These are phyloP conservation scores for Metalampra italica DNA, from an alignment of 2,888 invertebrate species.

Conservation along the genomic window DNA sequence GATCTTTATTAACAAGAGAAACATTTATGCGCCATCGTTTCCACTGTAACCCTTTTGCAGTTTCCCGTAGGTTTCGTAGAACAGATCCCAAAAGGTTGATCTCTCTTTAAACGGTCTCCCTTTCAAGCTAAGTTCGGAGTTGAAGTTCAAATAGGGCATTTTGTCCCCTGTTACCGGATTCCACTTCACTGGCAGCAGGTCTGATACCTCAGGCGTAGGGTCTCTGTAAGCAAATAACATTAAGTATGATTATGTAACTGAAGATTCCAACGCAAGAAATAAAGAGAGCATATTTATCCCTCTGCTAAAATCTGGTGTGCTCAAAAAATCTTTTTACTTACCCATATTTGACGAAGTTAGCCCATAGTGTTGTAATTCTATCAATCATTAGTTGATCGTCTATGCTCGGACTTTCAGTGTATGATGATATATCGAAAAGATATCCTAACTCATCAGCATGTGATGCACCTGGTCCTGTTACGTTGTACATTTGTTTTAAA, in stretches of 20 bases:
- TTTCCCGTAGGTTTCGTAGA: slow-evolving; percentile 9
- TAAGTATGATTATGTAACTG: background rate
- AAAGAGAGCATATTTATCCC: background rate
- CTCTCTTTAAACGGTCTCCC: slow-evolving; percentile 10
- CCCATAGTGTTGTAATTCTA: slow-evolving; percentile 32
- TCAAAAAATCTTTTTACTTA: slow-evolving; percentile 14
- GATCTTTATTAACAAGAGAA: too few species aligned
- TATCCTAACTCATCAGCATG: slow-evolving; percentile 42
- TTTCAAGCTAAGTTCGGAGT: slow-evolving; percentile 5
- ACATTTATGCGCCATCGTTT: background rate
- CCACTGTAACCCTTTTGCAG: slow-evolving; percentile 2
- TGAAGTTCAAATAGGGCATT: slow-evolving; percentile 8
- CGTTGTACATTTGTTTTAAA: slow-evolving; percentile 18
- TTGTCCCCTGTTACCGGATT: slow-evolving; percentile 5
- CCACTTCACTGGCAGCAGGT: slow-evolving; percentile 13
- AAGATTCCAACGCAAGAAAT: too few species aligned
- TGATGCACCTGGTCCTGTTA: slow-evolving; percentile 23
- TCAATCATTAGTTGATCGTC: slow-evolving; percentile 24
- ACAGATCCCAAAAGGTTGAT: slow-evolving; percentile 11
- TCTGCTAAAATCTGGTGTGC: background rate
- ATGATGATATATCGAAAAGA: slow-evolving; percentile 26
- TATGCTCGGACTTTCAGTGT: slow-evolving; percentile 6
- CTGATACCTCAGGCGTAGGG: slow-evolving; percentile 6
- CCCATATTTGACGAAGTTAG: slow-evolving; percentile 38
- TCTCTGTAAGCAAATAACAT: slow-evolving; percentile 6